Conservation (phyloP, 2,797 vertebrate species). For the Triplophysa yarkandensis region DNA sequence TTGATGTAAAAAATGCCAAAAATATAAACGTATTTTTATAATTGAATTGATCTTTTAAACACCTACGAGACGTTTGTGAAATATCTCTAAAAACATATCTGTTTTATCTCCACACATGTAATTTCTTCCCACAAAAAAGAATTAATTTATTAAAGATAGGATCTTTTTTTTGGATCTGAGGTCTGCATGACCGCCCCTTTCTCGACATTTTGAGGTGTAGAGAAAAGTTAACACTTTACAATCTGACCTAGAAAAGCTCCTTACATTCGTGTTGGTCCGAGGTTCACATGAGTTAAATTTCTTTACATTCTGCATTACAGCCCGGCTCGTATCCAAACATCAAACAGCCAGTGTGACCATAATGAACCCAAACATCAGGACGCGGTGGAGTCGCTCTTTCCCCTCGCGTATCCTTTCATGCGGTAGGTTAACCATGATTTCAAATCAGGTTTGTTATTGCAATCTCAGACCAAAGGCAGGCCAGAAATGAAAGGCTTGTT, state of each 20-base stretch:
- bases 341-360: constrained; percentile 60
- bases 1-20: too few species aligned
- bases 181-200: too few species aligned
- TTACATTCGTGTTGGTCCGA: neutral
- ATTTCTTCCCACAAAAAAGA: too few species aligned
- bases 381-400: constrained; percentile 61
- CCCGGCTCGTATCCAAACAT: constrained; percentile 65
- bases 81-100: too few species aligned
- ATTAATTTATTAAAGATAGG: neutral
- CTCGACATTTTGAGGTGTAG: neutral
- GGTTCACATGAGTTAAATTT: neutral
- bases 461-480: constrained; percentile 65
- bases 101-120: too few species aligned
- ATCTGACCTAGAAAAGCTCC: neutral
- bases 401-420: constrained; percentile 63
- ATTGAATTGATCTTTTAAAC: too few species aligned
- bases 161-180: neutral
- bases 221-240: neutral
- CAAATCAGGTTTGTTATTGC: constrained; percentile 69
- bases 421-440: constrained; percentile 78
- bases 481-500: constrained; percentile 65
- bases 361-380: constrained; percentile 68
- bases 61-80: too few species aligned
- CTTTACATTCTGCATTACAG: constrained; percentile 50
- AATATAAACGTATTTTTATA: too few species aligned